These are phyloP conservation scores for Plestiodon gilberti DNA, from an alignment of 2,113 vertebrate species.

Conservation along the genomic window DNA sequence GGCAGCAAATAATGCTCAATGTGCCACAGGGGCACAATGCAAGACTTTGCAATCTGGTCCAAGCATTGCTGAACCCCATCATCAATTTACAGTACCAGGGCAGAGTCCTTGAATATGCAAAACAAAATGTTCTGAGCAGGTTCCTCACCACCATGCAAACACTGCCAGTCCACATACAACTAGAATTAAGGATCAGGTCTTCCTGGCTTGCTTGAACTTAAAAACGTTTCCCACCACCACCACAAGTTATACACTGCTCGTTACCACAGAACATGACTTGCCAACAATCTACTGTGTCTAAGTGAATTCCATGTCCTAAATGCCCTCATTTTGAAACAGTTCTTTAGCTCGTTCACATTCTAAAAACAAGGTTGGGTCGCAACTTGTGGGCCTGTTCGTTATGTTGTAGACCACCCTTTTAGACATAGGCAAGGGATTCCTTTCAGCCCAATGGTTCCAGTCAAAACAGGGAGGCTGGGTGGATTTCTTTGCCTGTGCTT, in stretches of 20 bases:
- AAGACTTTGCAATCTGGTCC: neutral
- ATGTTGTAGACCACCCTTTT: neutral
- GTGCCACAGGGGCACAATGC: neutral
- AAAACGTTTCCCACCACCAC: too few relatives aligned
- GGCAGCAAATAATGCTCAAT: too few relatives aligned
- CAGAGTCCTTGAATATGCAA: neutral
- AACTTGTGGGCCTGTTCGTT: neutral
- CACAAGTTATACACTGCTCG: neutral
- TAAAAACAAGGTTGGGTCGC: neutral
- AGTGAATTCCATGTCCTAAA: neutral
- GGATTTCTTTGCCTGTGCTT: too few relatives aligned
- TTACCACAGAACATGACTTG: neutral
- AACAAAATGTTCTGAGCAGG: neutral
- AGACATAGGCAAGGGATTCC: neutral
- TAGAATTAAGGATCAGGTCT: neutral
- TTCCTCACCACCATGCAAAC: neutral
- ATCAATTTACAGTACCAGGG: neutral
- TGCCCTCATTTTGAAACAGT: neutral
- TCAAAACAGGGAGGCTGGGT: too few relatives aligned
- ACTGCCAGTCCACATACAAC: neutral
- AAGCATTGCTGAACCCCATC: neutral
- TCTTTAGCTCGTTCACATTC: neutral
- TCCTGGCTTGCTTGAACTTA: neutral
- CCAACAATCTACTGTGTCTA: neutral
- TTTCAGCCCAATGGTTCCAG: too few relatives aligned